These are phyloP conservation scores for Uria aalge DNA, from an alignment of 2,113 vertebrate species.

Conservation along the genomic window DNA sequence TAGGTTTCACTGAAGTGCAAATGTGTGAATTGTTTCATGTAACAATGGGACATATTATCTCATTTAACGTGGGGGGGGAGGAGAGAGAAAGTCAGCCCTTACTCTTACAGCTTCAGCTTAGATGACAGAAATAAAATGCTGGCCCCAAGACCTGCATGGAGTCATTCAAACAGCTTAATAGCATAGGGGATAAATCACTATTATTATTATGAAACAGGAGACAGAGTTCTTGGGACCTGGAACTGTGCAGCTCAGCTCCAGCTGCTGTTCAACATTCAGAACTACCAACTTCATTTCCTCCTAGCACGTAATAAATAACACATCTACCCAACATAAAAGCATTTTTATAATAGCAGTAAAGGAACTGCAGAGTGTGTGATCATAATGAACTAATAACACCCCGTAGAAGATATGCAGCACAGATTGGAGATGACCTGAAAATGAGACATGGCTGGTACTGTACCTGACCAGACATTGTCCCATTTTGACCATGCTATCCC, in stretches of 20 bases:
- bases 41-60: neutral
- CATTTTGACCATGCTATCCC: neutral
- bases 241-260: conserved; percentile 26
- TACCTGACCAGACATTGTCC: neutral
- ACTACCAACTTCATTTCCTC: conserved; percentile 63
- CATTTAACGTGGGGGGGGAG: neutral
- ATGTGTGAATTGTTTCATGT: neutral
- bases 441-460: neutral
- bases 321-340: conserved; percentile 33
- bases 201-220: conserved; percentile 60
- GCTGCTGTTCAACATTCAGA: conserved; percentile 63
- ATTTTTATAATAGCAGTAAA: conserved; percentile 58
- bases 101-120: neutral
- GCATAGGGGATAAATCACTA: conserved; percentile 47
- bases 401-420: neutral
- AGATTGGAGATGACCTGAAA: neutral
- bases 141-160: conserved; percentile 6
- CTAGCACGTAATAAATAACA: conserved; percentile 64
- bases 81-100: neutral
- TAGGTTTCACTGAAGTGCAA: neutral
- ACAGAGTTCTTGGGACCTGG: conserved; percentile 30
- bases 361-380: conserved; percentile 41
- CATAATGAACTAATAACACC: conserved; percentile 39
- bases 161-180: conserved; percentile 53
- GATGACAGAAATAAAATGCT: conserved; percentile 25